Evolutionary conservation across 2,888 invertebrate species (phyloP), one percentile per base, ranked within the genome.

Genomic region (Acronicta leporina): DNA sequence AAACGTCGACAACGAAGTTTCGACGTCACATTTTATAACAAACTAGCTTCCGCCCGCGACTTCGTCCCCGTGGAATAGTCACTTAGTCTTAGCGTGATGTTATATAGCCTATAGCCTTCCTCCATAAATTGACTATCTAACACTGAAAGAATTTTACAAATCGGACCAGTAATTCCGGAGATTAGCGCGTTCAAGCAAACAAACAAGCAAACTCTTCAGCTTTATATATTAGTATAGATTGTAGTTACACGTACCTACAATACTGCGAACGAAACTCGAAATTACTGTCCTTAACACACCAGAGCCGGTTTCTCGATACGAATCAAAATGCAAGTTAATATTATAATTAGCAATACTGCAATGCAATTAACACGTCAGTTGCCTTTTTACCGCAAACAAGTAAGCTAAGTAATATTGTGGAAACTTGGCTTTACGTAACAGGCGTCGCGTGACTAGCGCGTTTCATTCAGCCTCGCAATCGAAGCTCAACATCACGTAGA

Each of bases 331-430:
- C 83, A 81, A 82, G 74, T 78, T 84, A 79, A 83, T 85, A 88
- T 87, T 86, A 79, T 85, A 87, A 90, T 88, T 87, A 87, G 83
- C 84, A 81, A 81, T 84, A 87, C 87, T 88, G 89, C 88, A 91
- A 88, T 84, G 88, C 81, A 90, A 92, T 92, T 91, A 92, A 86
- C 87, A 86, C 89, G 88, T 88, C 90, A 87, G 79, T 80, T 77
- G 77, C 79, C 82, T 88, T 89, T 90, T 90, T 90, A 85, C 88
- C 85, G 90, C 90, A 90, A 88, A 87, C 90, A 84, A 87, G 90
- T 85, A 88, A 90, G 81, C 81, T 77, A 78, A 86, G 86, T 85
- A 70, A 77, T 59, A 85, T 86, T 86, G 85, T 85, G 85, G 86
- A 86, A 90, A 91, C 87, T 82, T 71, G 67, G 63, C 63, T 85